Evolutionary conservation across 2,113 vertebrate genomes (phyloP).

Genomic region (Bothrops jararaca): DNA sequence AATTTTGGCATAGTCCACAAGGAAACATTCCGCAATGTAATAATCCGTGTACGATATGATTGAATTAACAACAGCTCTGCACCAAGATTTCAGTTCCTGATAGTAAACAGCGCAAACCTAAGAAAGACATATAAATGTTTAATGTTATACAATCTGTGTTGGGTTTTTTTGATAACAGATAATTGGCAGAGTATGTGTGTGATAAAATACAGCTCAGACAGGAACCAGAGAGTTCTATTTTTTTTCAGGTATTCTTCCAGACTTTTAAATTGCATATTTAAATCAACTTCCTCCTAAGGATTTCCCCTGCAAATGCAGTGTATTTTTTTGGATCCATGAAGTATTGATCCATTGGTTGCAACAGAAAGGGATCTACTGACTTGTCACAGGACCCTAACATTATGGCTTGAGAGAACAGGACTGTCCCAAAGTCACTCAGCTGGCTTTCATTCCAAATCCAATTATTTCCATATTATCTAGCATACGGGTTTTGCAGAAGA

Average conservation of each 20-base stretch:
- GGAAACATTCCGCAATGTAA: slow-evolving; percentile 68
- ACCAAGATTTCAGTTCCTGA: slow-evolving; percentile 71
- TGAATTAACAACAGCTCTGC: slow-evolving; percentile 69
- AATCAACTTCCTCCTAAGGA: not conserved
- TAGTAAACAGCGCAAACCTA: slow-evolving; percentile 73
- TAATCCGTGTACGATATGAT: slow-evolving; percentile 46
- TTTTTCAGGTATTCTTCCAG: not conserved
- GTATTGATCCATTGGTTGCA: not conserved
- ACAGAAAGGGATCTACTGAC: not conserved
- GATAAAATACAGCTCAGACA: not conserved
- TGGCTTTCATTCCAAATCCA: not conserved
- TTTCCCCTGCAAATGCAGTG: not conserved
- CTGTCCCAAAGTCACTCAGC: not conserved
- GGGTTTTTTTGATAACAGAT: not conserved
- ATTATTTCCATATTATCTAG: not conserved
- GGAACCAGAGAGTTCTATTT: not conserved
- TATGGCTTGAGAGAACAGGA: not conserved
- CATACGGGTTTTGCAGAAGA: not conserved
- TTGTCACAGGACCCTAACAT: not conserved
- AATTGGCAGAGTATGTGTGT: not conserved
- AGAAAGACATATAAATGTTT: accelerated
- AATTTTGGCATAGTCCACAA: slow-evolving; percentile 73
- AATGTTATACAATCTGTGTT: not conserved
- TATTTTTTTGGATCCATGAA: not conserved
- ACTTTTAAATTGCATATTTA: not conserved